Conservation (phyloP, 2,888 invertebrate genomes). For the Leucania comma region DNA sequence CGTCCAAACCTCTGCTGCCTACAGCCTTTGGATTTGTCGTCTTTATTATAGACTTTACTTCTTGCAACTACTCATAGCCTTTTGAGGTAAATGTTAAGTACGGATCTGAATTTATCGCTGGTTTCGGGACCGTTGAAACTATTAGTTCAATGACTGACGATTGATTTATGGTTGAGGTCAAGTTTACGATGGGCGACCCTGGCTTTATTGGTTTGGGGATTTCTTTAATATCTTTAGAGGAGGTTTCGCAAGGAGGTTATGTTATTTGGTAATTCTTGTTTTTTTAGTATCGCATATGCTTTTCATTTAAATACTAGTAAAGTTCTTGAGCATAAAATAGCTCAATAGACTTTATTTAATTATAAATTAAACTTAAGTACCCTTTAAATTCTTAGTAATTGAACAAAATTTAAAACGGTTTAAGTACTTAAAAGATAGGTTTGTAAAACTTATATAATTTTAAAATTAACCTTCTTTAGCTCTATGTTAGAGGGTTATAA, state of each 20-base stretch:
- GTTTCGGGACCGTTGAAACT: slow-evolving; percentile 4
- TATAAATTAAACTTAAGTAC: no score
- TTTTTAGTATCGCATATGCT: not conserved
- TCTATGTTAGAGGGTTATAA: not conserved
- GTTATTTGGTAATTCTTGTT: not conserved
- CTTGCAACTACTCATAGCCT: slow-evolving; percentile 59
- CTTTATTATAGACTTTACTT: slow-evolving; percentile 72
- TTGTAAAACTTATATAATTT: no score
- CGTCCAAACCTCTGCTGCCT: slow-evolving; percentile 72
- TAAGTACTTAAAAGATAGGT: no score
- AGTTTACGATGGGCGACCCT: slow-evolving; percentile 6
- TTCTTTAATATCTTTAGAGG: not conserved
- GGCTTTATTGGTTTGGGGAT: not conserved
- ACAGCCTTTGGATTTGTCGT: slow-evolving; percentile 71
- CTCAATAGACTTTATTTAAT: no score
- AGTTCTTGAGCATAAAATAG: no score
- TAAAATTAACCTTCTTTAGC: not conserved
- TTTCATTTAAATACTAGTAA: not conserved
- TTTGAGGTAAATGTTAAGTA: slow-evolving; percentile 61
- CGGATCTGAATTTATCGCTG: slow-evolving; percentile 32
- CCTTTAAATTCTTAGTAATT: not conserved
- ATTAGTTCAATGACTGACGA: slow-evolving; percentile 8
- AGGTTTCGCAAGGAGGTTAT: not conserved
- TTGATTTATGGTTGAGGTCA: slow-evolving; percentile 15
- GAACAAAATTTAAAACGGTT: not conserved